phyloP scores from a whole-genome alignment of 2,888 invertebrate species.

The Baronia brevicornis region DNA sequence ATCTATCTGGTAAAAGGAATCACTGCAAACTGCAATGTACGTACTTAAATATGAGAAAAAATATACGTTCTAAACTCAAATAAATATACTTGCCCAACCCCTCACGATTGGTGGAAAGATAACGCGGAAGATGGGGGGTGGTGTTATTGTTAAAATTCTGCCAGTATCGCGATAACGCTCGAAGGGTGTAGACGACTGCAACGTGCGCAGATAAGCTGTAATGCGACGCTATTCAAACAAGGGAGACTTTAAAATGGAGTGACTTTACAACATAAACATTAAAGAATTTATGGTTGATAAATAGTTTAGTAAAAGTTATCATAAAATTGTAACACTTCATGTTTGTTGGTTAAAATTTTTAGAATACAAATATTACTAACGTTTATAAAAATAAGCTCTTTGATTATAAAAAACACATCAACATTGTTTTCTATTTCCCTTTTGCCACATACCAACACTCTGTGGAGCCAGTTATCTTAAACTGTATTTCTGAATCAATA shows the following conservation, averaged over 20 bases:
- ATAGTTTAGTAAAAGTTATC: constrained; percentile 25
- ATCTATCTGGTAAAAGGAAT: no score
- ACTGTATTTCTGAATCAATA: no score
- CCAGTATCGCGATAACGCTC: constrained; percentile 58
- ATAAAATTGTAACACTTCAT: no score
- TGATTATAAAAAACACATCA: no score
- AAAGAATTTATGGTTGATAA: constrained; percentile 42
- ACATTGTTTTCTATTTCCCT: no score
- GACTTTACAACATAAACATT: constrained; percentile 55
- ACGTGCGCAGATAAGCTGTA: constrained; percentile 57
- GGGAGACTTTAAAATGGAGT: constrained; percentile 27
- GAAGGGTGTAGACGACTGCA: constrained; percentile 60
- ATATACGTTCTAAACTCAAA: constrained; percentile 26
- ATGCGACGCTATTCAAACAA: constrained; percentile 41
- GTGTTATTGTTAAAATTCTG: constrained; percentile 63
- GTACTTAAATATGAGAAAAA: no score
- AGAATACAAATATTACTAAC: constrained; percentile 12
- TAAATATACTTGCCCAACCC: constrained; percentile 28
- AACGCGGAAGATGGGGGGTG: constrained; percentile 36
- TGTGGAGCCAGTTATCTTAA: no score
- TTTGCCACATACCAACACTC: no score
- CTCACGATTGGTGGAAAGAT: constrained; percentile 59
- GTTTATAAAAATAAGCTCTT: no score
- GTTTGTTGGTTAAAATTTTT: constrained; percentile 3
- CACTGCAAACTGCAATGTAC: no score